A percentile compares a stretch with the other conserved stretches of the same genome.
phyloP scores from a whole-genome alignment of 2,797 vertebrate genomes.

The Phrynocephalus vlangalii region DNA sequence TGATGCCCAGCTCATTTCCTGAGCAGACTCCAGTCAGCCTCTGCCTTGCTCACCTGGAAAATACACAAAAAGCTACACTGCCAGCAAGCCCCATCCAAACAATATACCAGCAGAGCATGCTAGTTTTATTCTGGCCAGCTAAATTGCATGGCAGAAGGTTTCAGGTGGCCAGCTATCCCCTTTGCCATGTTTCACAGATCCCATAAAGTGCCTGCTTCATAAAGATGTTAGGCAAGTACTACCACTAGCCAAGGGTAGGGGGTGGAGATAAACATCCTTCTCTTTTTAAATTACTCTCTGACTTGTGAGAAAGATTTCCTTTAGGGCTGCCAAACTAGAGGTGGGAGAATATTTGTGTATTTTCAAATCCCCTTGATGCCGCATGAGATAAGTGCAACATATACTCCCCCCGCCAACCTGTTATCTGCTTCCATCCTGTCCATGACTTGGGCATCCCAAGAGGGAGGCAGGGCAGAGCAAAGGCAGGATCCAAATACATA shows the following conservation, averaged over 20 bases:
- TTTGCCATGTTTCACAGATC: conserved; percentile 14
- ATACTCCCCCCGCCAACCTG: too few relatives aligned
- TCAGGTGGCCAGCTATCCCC: conserved; percentile 48
- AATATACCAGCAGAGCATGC: conserved; percentile 40
- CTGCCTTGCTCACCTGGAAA: conserved; percentile 67
- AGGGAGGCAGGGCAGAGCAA: too few relatives aligned
- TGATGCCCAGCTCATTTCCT: conserved; percentile 60
- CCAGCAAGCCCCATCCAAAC: conserved; percentile 39
- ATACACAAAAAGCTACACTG: conserved; percentile 59
- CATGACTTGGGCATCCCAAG: too few relatives aligned
- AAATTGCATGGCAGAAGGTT: conserved; percentile 55
- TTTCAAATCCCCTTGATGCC: neutral
- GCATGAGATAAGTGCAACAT: too few relatives aligned
- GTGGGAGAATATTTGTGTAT: too few relatives aligned
- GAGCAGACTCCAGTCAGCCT: conserved; percentile 52
- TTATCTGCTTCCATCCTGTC: too few relatives aligned
- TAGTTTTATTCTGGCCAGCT: conserved; percentile 54
- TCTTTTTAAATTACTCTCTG: too few relatives aligned
- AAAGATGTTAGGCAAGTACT: neutral
- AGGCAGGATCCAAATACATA: too few relatives aligned
- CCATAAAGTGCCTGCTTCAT: conserved; percentile 1
- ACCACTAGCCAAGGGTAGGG: neutral
- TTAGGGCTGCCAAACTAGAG: neutral
- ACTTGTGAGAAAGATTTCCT: neutral
- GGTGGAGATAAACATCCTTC: too few relatives aligned